phyloP scores from a whole-genome alignment of 1,140 invertebrate species.

The Maniola jurtina region DNA sequence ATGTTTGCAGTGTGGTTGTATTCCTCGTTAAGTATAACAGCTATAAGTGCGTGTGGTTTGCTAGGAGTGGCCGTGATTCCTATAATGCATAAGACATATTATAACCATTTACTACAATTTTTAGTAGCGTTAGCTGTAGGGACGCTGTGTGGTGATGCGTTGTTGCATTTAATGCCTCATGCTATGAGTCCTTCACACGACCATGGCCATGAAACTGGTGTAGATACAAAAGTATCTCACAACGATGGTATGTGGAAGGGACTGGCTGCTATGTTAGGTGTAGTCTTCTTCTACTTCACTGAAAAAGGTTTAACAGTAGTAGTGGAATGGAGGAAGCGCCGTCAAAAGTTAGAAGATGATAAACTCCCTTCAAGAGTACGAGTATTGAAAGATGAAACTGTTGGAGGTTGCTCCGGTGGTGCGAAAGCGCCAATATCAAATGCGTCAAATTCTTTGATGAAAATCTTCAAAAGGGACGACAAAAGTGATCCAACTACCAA shows the following conservation, averaged over 20 bases:
- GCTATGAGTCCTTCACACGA: constrained; percentile 82
- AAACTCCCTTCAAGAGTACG: constrained; percentile 81
- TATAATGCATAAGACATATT: constrained; percentile 93
- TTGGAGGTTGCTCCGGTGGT: constrained; percentile 80
- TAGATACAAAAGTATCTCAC: constrained; percentile 73
- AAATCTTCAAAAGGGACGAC: constrained; percentile 69
- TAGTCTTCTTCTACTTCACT: constrained; percentile 93
- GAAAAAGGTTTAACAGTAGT: constrained; percentile 89
- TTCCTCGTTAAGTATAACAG: constrained; percentile 87
- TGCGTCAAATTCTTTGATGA: constrained; percentile 63
- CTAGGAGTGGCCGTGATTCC: constrained; percentile 92
- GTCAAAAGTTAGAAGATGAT: constrained; percentile 80
- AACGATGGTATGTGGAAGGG: constrained; percentile 90
- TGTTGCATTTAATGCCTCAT: constrained; percentile 95
- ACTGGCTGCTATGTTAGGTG: constrained; percentile 87
- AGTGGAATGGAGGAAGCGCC: constrained; percentile 87
- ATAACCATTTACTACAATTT: constrained; percentile 94
- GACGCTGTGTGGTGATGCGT: constrained; percentile 93
- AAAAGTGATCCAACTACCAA: constrained; percentile 80
- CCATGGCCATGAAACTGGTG: constrained; percentile 36
- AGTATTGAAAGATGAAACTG: constrained; percentile 82
- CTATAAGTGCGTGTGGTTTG: constrained; percentile 91
- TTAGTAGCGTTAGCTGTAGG: constrained; percentile 95
- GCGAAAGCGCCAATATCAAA: constrained; percentile 58
- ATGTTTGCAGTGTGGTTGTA: constrained; percentile 87